Conservation (phyloP, 2,797 vertebrate species). For the Dallia pectoralis region DNA sequence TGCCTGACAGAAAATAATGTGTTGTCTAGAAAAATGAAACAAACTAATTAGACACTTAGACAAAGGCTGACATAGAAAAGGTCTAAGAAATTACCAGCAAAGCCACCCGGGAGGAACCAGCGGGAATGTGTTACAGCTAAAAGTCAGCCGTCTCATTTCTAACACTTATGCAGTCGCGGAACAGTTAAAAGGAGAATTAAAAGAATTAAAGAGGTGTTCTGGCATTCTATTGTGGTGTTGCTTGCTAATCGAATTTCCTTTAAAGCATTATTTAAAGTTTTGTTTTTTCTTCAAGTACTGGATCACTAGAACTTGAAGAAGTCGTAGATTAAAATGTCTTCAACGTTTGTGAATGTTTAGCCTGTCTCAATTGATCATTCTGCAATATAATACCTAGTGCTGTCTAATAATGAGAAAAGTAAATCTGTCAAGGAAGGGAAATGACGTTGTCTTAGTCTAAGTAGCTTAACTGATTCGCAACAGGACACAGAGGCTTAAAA, state of each 20-base stretch:
- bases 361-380: too few relatives aligned
- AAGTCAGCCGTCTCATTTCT: slow-evolving; percentile 8
- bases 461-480: not conserved
- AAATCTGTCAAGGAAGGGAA: not conserved
- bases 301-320: not conserved
- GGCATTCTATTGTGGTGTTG: not conserved
- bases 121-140: slow-evolving; percentile 3
- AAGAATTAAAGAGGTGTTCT: slow-evolving; percentile 17
- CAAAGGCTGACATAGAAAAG: slow-evolving; percentile 36
- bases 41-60: slow-evolving; percentile 52
- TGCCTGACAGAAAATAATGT: slow-evolving; percentile 26
- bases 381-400: not conserved
- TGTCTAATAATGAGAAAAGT: not conserved
- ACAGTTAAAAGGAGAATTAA: slow-evolving; percentile 16
- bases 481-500: slow-evolving; percentile 2
- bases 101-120: slow-evolving; percentile 28
- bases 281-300: not conserved
- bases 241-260: not conserved
- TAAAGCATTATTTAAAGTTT: not conserved
- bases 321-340: too few relatives aligned
- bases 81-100: slow-evolving; percentile 34
- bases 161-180: not conserved
- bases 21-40: slow-evolving; percentile 54
- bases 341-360: too few relatives aligned
- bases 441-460: not conserved